Evolutionary conservation across 1,140 invertebrate species (phyloP).

Genomic region (Danaus plexippus): DNA sequence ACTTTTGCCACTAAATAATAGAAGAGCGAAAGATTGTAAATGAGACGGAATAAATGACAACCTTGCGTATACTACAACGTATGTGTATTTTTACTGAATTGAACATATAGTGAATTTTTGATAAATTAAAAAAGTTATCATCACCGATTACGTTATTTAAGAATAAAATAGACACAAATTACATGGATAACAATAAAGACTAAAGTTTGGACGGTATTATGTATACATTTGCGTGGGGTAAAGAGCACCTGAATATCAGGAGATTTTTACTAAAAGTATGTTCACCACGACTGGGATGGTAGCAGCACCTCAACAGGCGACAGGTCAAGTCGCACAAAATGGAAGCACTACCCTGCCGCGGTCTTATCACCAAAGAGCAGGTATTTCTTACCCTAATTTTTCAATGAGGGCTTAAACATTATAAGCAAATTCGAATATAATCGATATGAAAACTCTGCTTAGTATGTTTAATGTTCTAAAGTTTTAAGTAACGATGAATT

Average conservation of each 20-base stretch:
- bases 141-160: slow-evolving; percentile 2
- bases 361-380: slow-evolving; percentile 69
- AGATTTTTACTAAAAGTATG: slow-evolving; percentile 49
- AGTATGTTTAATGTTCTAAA: no score
- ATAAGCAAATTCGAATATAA: no score
- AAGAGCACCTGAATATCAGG: slow-evolving; percentile 59
- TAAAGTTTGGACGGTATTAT: slow-evolving; percentile 54
- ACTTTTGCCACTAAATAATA: no score
- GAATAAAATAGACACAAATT: slow-evolving; percentile 9
- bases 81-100: slow-evolving; percentile 27
- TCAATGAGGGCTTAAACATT: no score
- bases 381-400: slow-evolving; percentile 27
- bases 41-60: no score
- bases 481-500: no score
- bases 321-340: slow-evolving; percentile 53
- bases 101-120: slow-evolving; percentile 15
- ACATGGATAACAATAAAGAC: slow-evolving; percentile 37
- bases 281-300: slow-evolving; percentile 60
- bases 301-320: slow-evolving; percentile 58
- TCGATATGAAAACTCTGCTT: no score
- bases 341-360: slow-evolving; percentile 62
- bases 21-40: no score
- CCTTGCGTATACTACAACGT: no score
- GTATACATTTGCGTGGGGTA: slow-evolving; percentile 57
- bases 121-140: slow-evolving; percentile 3